Conservation (phyloP, 2,797 vertebrate species). For the Salarias fasciatus region DNA sequence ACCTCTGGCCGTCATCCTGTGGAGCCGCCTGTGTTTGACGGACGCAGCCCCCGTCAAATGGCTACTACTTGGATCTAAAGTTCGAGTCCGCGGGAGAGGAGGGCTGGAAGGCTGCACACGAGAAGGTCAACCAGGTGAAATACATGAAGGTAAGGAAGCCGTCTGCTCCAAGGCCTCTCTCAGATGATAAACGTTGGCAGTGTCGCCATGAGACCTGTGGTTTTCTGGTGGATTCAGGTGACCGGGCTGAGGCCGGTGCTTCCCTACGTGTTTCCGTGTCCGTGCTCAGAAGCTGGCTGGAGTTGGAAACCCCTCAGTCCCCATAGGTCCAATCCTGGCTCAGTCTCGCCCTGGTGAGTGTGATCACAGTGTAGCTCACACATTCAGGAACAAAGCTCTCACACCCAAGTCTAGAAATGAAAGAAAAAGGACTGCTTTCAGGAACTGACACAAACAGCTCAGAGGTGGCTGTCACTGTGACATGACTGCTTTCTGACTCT, state of each 20-base stretch:
- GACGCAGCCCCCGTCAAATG: conserved; percentile 89
- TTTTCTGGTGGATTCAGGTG: conserved; percentile 78
- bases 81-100: conserved; percentile 83
- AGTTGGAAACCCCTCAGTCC: conserved; percentile 89
- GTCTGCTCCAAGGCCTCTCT: no score
- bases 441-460: no score
- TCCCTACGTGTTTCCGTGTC: conserved; percentile 90
- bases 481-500: no score
- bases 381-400: conserved; percentile 4
- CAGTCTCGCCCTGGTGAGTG: conserved; percentile 91
- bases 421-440: no score
- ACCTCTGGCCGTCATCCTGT: conserved; percentile 90
- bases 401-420: no score
- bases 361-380: conserved; percentile 42
- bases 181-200: no score
- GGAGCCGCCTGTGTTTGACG: conserved; percentile 90
- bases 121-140: conserved; percentile 83
- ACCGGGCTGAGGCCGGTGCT: conserved; percentile 84
- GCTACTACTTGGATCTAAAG: conserved; percentile 94
- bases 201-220: no score
- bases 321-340: conserved; percentile 87
- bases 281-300: conserved; percentile 92
- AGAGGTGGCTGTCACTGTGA: no score
- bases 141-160: conserved; percentile 87
- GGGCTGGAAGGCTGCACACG: conserved; percentile 89